Conservation (phyloP, 2,888 invertebrate species). For the Dione juno region DNA sequence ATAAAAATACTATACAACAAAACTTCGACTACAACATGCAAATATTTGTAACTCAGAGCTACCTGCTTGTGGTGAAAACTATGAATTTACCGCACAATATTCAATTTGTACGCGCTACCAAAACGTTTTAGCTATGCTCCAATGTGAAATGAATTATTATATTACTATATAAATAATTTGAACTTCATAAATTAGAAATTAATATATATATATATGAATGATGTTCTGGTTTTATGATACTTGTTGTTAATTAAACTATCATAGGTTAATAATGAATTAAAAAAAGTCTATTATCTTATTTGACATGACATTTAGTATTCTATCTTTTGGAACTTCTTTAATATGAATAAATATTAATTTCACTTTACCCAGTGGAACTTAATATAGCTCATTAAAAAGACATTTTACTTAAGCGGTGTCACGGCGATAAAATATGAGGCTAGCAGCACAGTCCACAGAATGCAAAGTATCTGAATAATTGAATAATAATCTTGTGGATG, state of each 20-base stretch:
- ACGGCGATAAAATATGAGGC: conserved; percentile 27
- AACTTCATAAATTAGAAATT: too few species aligned
- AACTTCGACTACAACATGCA: neutral
- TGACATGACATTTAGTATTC: too few species aligned
- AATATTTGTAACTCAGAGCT: neutral
- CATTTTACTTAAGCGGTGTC: conserved; percentile 28
- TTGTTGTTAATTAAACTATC: too few species aligned
- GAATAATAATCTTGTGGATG: conserved; percentile 29
- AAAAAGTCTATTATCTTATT: too few species aligned
- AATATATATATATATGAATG: too few species aligned
- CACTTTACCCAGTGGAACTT: neutral
- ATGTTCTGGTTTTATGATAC: too few species aligned
- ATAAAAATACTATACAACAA: too few species aligned
- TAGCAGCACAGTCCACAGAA: conserved; percentile 23
- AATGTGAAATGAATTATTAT: neutral
- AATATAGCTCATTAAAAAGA: conserved; percentile 17
- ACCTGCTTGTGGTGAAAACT: conserved; percentile 15
- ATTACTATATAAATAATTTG: neutral
- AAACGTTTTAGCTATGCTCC: neutral
- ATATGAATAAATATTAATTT: conserved; percentile 3
- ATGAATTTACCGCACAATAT: neutral
- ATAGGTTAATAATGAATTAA: too few species aligned
- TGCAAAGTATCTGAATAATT: conserved; percentile 30
- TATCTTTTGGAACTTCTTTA: neutral
- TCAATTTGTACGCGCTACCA: neutral